Evolutionary conservation across 2,888 invertebrate species (phyloP).

Genomic region (Germaria angustata): DNA sequence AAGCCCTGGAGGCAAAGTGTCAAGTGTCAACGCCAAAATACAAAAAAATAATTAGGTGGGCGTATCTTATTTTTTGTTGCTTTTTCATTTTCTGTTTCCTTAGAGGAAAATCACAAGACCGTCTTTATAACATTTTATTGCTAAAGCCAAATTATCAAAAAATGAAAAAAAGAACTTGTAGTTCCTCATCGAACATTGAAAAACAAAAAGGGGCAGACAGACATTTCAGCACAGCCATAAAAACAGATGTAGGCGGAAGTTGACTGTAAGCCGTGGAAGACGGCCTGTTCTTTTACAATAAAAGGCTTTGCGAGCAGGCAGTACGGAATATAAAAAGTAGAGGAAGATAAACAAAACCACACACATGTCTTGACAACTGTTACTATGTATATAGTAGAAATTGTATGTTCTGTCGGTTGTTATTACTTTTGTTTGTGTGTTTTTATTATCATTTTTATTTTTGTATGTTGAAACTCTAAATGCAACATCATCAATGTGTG

Average conservation of each 20-base stretch:
- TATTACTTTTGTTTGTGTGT: slow-evolving; percentile 20
- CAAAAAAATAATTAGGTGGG: slow-evolving; percentile 59
- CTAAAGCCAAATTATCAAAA: slow-evolving; percentile 38
- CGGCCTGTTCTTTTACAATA: no score
- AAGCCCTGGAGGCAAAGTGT: slow-evolving; percentile 47
- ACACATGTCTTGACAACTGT: slow-evolving; percentile 62
- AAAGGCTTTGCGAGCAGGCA: slow-evolving; percentile 10
- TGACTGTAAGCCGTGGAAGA: slow-evolving; percentile 53
- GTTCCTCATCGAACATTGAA: slow-evolving; percentile 15
- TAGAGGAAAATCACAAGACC: slow-evolving; percentile 11
- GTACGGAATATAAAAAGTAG: background rate
- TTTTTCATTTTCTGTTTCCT: slow-evolving; percentile 26
- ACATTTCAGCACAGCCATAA: slow-evolving; percentile 16
- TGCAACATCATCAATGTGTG: slow-evolving; percentile 67
- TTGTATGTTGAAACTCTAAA: slow-evolving; percentile 48
- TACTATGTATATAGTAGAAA: slow-evolving; percentile 18
- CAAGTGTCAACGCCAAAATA: slow-evolving; percentile 59
- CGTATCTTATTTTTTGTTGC: background rate
- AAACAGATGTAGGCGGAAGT: slow-evolving; percentile 58
- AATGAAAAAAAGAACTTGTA: background rate
- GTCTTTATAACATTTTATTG: slow-evolving; percentile 14
- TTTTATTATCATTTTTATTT: background rate
- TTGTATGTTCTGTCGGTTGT: slow-evolving; percentile 13
- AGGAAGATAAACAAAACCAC: slow-evolving; percentile 51
- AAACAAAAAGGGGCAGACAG: slow-evolving; percentile 19